These are phyloP conservation scores for Tetrao urogallus DNA, from an alignment of 2,113 vertebrate genomes.

Conservation along the genomic window DNA sequence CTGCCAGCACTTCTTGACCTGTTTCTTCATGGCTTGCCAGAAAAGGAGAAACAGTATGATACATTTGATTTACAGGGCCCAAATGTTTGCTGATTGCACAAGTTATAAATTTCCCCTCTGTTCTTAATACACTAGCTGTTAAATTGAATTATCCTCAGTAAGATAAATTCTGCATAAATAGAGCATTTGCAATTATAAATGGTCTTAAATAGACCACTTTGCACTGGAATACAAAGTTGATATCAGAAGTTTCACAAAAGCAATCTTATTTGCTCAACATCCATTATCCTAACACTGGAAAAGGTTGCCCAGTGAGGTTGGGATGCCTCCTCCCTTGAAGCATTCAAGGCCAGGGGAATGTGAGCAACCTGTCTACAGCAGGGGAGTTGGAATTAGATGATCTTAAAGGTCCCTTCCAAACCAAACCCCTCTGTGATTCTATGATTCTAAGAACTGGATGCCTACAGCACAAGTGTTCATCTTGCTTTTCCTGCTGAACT, in stretches of 20 bases:
- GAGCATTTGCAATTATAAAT: not conserved
- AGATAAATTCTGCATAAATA: not conserved
- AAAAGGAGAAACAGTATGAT: not conserved
- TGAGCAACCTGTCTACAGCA: no score
- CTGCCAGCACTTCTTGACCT: constrained; percentile 9
- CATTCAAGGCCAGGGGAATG: no score
- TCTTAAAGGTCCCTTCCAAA: no score
- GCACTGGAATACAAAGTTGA: not conserved
- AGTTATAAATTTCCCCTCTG: not conserved
- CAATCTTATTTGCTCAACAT: not conserved
- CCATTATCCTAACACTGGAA: not conserved
- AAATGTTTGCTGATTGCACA: constrained; percentile 28
- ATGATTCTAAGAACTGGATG: not conserved
- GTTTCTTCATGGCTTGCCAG: constrained; percentile 24
- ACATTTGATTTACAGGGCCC: not conserved
- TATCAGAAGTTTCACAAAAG: not conserved
- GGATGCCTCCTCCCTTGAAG: no score
- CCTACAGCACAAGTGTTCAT: not conserved
- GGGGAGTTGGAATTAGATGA: no score
- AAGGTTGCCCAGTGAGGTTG: no score
- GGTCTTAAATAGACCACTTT: not conserved
- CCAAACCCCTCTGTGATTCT: no score
- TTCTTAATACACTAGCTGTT: not conserved
- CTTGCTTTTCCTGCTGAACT: not conserved
- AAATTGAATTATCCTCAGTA: not conserved